Evolutionary conservation across 2,113 vertebrate species (phyloP).

Genomic region (Ardeotis arabs): DNA sequence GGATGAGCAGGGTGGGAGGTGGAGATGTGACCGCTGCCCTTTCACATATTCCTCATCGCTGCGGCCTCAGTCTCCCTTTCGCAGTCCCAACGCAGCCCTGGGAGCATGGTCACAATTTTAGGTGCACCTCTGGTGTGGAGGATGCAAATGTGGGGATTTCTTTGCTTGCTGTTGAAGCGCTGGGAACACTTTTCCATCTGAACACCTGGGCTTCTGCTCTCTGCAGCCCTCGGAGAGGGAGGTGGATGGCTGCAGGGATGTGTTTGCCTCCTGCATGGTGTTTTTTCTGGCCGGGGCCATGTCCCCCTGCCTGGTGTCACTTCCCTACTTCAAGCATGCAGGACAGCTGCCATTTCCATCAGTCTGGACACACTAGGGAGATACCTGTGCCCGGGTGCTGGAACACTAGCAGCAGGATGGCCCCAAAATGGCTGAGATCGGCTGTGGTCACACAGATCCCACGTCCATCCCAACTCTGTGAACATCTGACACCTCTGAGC

Average conservation of each 20-base stretch:
- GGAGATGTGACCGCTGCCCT: not conserved
- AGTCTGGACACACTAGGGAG: not conserved
- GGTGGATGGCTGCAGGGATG: not conserved
- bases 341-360: not conserved
- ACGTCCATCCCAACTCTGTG: not conserved
- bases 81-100: not conserved
- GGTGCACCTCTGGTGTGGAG: accelerated
- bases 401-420: not conserved
- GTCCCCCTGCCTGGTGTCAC: not conserved
- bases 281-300: not conserved
- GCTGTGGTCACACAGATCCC: not conserved
- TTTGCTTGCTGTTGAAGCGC: accelerated
- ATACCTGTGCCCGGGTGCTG: not conserved
- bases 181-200: not conserved
- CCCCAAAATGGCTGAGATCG: not conserved
- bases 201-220: not conserved
- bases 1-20: not conserved
- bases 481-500: not conserved
- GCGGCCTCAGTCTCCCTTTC: accelerated
- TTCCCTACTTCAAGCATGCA: not conserved
- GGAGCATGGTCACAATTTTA: accelerated
- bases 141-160: not conserved
- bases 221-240: not conserved
- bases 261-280: not conserved
- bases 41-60: accelerated